Base-by-base conservation (phyloP, 1,140 invertebrate species). In the Zophobas morio region DNA sequence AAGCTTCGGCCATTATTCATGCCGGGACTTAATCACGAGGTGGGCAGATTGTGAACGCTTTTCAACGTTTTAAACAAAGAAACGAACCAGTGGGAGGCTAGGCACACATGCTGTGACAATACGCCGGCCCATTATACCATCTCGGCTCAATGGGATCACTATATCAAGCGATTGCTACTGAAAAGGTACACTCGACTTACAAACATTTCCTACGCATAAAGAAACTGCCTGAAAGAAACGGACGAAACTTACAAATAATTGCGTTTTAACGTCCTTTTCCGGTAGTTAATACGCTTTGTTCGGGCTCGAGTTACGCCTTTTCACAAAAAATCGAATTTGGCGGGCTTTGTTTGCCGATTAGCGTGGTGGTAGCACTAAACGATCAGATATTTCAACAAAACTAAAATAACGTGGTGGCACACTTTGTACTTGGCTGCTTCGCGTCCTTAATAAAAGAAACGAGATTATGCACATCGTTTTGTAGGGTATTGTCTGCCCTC, bases 171-270 rank as follows among this genome's bases (percentile, higher is more conserved):
- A 78, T 84, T 84, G 82, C 82, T 81, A 84, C 84, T 84, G 84
- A 84, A 84, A 84, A 84, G 84, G 84, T 84, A 84, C 81, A 84
- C 84, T 84, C 84, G 84, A 84, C 84, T 84, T 84, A 74, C 79
- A 82, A 82, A 80, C 75, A 82, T 80, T 79, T 79, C 76, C 37
- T 56, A 63, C 20, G 20, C 76, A 82, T 80, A 82, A 82, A 83
- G 80, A 81, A 76, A 77, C 76, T 51, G 75, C 70, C 76, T 78
- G 72, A 75, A 40, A 39, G 78, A 71, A 70, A 39, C 49, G 78
- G 75, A 81, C 79, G 80, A 83, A 83, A 82, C 80, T 83, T 84
- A 79, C 75, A 83, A 82, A 84, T 84, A 84, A 84, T 84, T 84
- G 84, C 81, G 81, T 84, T 84, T 84, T 84, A 83, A 84, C 84